phyloP scores from a whole-genome alignment of 2,797 vertebrate species.

The Falco berigora region DNA sequence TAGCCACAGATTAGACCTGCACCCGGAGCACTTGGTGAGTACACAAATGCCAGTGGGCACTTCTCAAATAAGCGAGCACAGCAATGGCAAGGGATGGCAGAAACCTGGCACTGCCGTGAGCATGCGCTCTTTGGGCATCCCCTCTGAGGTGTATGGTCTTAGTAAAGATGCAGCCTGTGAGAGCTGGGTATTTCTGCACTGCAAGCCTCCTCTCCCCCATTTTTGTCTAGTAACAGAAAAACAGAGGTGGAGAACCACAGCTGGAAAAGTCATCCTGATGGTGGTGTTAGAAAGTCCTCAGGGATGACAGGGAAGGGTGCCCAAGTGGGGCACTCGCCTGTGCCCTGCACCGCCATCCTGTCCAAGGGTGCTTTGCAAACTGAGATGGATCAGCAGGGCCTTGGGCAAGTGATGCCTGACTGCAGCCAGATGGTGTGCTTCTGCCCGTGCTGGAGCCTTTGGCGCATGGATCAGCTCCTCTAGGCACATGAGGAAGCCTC shows the following conservation, averaged over 20 bases:
- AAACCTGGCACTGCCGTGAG: not conserved
- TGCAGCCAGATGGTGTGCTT: not conserved
- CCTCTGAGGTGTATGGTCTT: fast-evolving
- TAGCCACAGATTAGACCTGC: too few species aligned
- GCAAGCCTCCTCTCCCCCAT: not conserved
- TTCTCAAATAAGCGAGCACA: not conserved
- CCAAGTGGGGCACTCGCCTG: not conserved
- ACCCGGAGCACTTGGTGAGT: not conserved
- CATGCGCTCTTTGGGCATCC: not conserved
- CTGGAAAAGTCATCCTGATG: not conserved
- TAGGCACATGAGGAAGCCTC: not conserved
- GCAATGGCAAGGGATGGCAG: not conserved
- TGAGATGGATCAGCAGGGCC: not conserved
- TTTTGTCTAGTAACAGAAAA: not conserved
- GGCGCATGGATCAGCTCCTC: not conserved
- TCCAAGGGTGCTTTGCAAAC: not conserved
- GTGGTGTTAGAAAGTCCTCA: not conserved
- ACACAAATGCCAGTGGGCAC: not conserved
- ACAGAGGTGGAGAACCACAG: not conserved
- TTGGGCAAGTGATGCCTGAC: fast-evolving
- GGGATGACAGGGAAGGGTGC: not conserved
- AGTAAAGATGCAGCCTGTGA: not conserved
- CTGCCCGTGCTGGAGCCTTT: not conserved
- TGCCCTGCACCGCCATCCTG: fast-evolving
- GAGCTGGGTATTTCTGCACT: not conserved